phyloP scores from a whole-genome alignment of 2,797 vertebrate genomes.

The Coendou prehensilis region DNA sequence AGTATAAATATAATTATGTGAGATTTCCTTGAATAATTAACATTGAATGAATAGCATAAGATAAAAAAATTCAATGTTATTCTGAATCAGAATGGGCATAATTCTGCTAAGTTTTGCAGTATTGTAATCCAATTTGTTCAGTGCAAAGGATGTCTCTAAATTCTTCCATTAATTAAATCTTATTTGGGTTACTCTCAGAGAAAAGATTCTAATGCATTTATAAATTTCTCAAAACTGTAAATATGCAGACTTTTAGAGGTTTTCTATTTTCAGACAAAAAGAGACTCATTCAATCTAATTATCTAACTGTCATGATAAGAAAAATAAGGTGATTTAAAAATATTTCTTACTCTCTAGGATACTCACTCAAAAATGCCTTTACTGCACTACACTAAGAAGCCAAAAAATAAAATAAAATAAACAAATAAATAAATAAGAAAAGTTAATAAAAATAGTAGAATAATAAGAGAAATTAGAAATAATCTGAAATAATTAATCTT shows the following conservation, averaged over 20 bases:
- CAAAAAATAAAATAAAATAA: not conserved
- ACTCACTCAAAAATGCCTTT: not conserved
- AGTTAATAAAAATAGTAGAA: not conserved
- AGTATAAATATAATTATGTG: constrained; percentile 65
- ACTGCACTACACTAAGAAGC: not conserved
- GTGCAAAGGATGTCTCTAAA: not conserved
- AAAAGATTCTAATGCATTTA: constrained; percentile 17
- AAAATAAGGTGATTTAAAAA: not conserved
- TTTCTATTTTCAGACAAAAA: not conserved
- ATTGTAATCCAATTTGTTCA: constrained; percentile 10
- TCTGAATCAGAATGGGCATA: constrained; percentile 51
- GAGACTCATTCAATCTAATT: constrained; percentile 35
- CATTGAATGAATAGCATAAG: constrained; percentile 63
- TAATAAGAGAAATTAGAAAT: not conserved
- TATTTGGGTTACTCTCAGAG: not conserved
- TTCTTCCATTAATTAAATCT: constrained; percentile 63
- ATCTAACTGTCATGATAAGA: constrained; percentile 16
- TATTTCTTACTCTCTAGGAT: constrained; percentile 40
- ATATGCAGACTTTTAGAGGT: not conserved
- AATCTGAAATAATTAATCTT: not conserved
- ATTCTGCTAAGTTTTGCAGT: constrained; percentile 54
- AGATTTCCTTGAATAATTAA: constrained; percentile 75
- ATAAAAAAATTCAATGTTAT: constrained; percentile 74
- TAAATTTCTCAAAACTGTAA: constrained; percentile 39
- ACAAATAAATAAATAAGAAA: not conserved